Conservation (phyloP, 2,797 vertebrate species). For the Danio choprae region DNA sequence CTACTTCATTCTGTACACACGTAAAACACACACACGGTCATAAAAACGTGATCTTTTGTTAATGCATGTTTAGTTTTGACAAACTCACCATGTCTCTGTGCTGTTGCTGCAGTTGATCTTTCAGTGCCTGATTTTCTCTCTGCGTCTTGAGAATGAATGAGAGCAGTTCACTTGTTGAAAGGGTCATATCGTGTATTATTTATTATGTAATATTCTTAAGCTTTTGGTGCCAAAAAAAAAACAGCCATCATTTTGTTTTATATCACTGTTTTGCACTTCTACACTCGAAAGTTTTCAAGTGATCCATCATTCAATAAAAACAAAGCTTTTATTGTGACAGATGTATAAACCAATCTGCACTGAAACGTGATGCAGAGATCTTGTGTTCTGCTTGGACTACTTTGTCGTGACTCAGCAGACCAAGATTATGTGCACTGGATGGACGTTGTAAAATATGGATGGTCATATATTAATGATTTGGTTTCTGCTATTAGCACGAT, state of each 20-base stretch:
- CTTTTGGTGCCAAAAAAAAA: neutral
- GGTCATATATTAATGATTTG: neutral
- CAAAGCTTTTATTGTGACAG: neutral
- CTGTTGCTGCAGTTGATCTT: constrained; percentile 66
- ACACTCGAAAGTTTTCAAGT: neutral
- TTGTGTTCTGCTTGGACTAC: neutral
- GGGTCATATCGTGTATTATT: neutral
- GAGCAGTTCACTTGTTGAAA: neutral
- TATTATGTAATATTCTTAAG: neutral
- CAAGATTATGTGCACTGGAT: neutral
- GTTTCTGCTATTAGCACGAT: neutral
- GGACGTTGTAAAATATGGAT: neutral
- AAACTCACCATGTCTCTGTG: constrained; percentile 64
- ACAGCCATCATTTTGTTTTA: neutral
- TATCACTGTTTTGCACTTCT: neutral
- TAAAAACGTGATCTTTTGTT: neutral
- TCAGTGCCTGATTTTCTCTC: constrained; percentile 66
- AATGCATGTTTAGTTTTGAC: neutral
- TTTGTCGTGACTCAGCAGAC: neutral
- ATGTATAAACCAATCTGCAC: neutral
- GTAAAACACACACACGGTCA: constrained; percentile 48
- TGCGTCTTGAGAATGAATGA: constrained; percentile 59
- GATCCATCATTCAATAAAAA: neutral
- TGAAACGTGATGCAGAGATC: neutral
- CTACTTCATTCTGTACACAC: constrained; percentile 65